These are phyloP conservation scores for Anodontia alba DNA, from an alignment of 2,888 invertebrate genomes.

Conservation along the genomic window DNA sequence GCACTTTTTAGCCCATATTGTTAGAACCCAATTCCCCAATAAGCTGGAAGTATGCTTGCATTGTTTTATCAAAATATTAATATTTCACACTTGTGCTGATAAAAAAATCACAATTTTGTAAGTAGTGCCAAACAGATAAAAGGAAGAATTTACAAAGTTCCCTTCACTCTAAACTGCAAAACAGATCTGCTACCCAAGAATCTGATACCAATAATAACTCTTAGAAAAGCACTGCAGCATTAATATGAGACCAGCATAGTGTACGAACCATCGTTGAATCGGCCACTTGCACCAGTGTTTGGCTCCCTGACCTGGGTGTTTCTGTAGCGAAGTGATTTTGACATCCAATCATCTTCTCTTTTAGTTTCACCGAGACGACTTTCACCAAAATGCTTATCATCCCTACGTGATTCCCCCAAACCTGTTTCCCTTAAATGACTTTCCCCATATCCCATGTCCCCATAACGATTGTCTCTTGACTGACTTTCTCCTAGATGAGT, in stretches of 20 bases:
- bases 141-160: too few species aligned
- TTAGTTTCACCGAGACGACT: not conserved
- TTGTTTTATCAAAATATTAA: too few species aligned
- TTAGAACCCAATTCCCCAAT: too few species aligned
- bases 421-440: slow-evolving; percentile 41
- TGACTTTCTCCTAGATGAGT: not conserved
- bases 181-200: not conserved
- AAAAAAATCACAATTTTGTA: too few species aligned
- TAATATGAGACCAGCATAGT: slow-evolving; percentile 16
- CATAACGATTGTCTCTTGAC: not conserved
- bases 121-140: too few species aligned
- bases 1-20: too few species aligned
- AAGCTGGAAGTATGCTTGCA: too few species aligned
- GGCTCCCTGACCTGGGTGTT: slow-evolving; percentile 2
- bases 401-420: slow-evolving; percentile 30
- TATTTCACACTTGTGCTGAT: too few species aligned
- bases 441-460: not conserved
- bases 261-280: slow-evolving; percentile 58
- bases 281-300: slow-evolving; percentile 12
- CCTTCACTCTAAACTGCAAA: too few species aligned
- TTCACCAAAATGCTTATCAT: not conserved
- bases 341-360: slow-evolving; percentile 18
- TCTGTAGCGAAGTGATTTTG: slow-evolving; percentile 6
- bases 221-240: slow-evolving; percentile 10
- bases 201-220: not conserved